Evolutionary conservation across 2,797 vertebrate genomes (phyloP).

Genomic region (Borostomias antarcticus): DNA sequence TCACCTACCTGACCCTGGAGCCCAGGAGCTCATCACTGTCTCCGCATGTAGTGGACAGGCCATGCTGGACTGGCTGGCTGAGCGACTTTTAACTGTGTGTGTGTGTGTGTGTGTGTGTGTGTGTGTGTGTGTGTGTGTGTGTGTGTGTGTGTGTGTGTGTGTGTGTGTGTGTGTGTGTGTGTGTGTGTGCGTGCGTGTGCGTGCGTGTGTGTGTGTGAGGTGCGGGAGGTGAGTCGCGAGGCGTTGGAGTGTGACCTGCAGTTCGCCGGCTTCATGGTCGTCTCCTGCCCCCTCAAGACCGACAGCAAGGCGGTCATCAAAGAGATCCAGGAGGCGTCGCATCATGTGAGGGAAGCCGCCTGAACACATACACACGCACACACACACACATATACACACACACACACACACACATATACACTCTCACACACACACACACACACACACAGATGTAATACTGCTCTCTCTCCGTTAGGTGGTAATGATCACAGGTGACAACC

Average conservation of each 20-base stretch:
- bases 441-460: not conserved
- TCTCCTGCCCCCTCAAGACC: conserved; percentile 92
- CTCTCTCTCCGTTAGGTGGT: conserved; percentile 82
- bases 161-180: too few species aligned
- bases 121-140: too few species aligned
- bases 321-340: conserved; percentile 94
- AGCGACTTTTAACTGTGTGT: conserved; percentile 22
- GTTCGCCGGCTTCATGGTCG: conserved; percentile 94
- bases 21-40: too few species aligned
- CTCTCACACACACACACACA: not conserved
- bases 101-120: too few species aligned
- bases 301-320: conserved; percentile 93
- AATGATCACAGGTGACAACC: conserved; percentile 98
- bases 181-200: too few species aligned
- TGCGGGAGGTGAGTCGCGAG: conserved; percentile 87
- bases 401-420: not conserved
- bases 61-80: conserved; percentile 10
- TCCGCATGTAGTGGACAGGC: too few species aligned
- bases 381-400: not conserved
- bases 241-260: conserved; percentile 86
- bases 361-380: not conserved
- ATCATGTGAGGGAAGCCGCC: conserved; percentile 79
- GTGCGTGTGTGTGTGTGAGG: too few species aligned
- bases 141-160: too few species aligned
- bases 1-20: not conserved